Evolutionary conservation across 2,888 invertebrate genomes (phyloP).

Genomic region (Drosophila nigritarsus): DNA sequence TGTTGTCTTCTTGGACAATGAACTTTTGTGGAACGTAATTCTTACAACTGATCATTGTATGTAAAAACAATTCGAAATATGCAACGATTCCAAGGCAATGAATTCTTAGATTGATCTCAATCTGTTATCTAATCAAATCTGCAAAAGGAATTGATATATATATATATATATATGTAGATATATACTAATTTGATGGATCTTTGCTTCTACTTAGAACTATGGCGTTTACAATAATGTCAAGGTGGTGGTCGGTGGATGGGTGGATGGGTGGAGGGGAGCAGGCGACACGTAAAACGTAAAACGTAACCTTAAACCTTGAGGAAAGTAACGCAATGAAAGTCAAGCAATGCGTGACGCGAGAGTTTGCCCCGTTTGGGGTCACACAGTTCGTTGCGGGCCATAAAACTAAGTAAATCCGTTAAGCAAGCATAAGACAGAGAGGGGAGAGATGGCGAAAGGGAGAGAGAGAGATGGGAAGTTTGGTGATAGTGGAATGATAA

Average conservation of each 20-base stretch:
- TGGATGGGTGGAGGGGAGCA: too few relatives aligned
- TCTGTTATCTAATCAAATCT: background rate
- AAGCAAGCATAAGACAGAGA: conserved; percentile 4
- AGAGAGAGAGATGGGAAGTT: background rate
- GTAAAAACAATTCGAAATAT: background rate
- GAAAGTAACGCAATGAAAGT: conserved; percentile 12
- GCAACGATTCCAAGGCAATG: background rate
- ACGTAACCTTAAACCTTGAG: conserved; percentile 20
- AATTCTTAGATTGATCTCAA: background rate
- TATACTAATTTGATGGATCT: background rate
- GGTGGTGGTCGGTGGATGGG: background rate
- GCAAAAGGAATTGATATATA: background rate
- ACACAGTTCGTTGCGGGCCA: conserved; percentile 15
- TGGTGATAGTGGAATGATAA: conserved; percentile 1
- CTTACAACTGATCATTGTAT: background rate
- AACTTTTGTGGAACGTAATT: background rate
- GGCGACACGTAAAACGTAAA: conserved; percentile 23
- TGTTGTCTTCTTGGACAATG: conserved; percentile 1
- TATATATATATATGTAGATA: too few relatives aligned
- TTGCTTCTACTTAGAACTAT: background rate
- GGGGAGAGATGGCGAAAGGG: background rate
- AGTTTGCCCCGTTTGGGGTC: conserved; percentile 28
- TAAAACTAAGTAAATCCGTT: conserved; percentile 32
- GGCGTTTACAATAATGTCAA: background rate
- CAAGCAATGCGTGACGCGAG: conserved; percentile 33